Base-by-base conservation (phyloP, 1,140 invertebrate species). In the Diorhabda elongata region DNA sequence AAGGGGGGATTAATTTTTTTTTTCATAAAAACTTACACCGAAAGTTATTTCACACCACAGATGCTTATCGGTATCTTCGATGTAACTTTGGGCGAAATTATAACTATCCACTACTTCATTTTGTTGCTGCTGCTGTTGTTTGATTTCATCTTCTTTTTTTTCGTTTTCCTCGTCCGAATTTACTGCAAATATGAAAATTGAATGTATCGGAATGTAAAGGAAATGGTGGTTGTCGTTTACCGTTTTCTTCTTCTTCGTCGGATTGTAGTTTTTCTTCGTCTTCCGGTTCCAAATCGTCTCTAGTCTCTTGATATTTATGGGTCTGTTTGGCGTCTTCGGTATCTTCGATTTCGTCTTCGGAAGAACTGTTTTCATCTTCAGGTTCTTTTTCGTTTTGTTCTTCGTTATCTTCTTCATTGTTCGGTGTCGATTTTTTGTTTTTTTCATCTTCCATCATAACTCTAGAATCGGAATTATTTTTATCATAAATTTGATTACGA, bases 261-360 rank as follows among this genome's bases (percentile, higher is more conserved):
- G 81, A 80, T 26, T 78, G 76, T 3, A 81, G 75, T 57, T 83
- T 80, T 52, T 93, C 92, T 26, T 88, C 89, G 59, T 91, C 91
- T 67, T 91, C 91, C 2, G 88, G 87, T 77, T 95, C 93, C 73
- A 95, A 91, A 76, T 92, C 91, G 57, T 93, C 93, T 58, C 88
- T 87, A 65, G 88, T 87, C 71, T 89, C 86, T 56, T 86, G 81
- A 69, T 87, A 87, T 71, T 87, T 84, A 58, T 80, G 82, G 71
- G 82, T 84, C 2, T 81, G 82, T 75, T 86, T 88, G 4, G 82
- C 80, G 42, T 84, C 82, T 11, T 87, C 89, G 0, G 87, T 85
- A 74, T 87, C 87, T 44, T 84, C 86, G 11, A 84, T 82, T 47
- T 89, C 89, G 45, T 89, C 89, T 64, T 87, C 87, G 2, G 87